Conservation (phyloP, 2,113 vertebrate species). For the Anser cygnoides region DNA sequence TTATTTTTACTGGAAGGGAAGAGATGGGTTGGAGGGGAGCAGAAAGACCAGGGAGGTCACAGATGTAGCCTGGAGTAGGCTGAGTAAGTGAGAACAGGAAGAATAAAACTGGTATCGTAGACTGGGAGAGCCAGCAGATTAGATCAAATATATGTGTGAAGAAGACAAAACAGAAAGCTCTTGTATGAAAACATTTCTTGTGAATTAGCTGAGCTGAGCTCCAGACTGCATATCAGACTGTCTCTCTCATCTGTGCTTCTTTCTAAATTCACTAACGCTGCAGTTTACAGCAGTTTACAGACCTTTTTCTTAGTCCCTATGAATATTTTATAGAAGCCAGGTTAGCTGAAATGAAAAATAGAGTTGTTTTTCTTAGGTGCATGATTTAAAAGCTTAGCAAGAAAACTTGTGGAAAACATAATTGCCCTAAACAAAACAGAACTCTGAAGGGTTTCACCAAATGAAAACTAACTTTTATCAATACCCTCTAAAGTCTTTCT, state of each 20-base stretch:
- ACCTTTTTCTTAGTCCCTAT: constrained; percentile 6
- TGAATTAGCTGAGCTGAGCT: neutral
- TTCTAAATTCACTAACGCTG: constrained; percentile 18
- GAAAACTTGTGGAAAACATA: constrained; percentile 1
- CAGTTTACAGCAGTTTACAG: neutral
- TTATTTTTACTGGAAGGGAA: neutral
- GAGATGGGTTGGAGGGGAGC: neutral
- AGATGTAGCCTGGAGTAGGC: neutral
- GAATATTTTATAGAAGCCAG: constrained; percentile 30
- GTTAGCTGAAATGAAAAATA: constrained; percentile 34
- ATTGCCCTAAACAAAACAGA: constrained; percentile 6
- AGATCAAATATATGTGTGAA: constrained; percentile 36
- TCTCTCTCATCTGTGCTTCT: neutral
- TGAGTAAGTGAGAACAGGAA: constrained; percentile 31
- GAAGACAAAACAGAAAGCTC: constrained; percentile 48
- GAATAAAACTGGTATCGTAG: constrained; percentile 13
- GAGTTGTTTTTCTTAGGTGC: constrained; percentile 8
- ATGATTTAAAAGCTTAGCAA: neutral
- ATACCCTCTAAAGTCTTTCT: neutral
- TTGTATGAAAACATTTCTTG: constrained; percentile 13
- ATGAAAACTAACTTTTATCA: constrained; percentile 21
- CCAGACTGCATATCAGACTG: neutral
- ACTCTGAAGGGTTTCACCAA: neutral
- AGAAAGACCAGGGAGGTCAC: constrained; percentile 4
- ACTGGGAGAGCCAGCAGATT: constrained; percentile 27